A percentile compares a stretch with the other conserved stretches of the same genome.
These are phyloP conservation scores for Pteropus alecto DNA, from an alignment of 2,113 vertebrate genomes.

Conservation along the genomic window DNA sequence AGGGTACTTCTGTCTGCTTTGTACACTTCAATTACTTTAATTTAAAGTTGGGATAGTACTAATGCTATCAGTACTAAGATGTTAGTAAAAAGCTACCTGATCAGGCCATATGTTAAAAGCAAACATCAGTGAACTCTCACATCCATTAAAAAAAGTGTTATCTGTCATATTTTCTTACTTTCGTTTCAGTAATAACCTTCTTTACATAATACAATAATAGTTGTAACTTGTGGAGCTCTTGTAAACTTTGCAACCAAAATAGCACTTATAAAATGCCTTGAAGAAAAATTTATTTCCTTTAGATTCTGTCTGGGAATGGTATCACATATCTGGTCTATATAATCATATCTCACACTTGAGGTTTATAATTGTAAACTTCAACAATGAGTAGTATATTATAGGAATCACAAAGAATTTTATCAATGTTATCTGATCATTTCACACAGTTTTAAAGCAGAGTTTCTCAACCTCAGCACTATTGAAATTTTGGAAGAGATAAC, in stretches of 20 bases:
- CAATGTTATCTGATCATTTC: not conserved
- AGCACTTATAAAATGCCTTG: not conserved
- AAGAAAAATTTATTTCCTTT: not conserved
- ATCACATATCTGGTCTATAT: not conserved
- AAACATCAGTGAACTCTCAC: not conserved
- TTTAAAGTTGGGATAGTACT: not conserved
- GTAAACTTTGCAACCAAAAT: not conserved
- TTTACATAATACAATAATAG: not conserved
- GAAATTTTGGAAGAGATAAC: not conserved
- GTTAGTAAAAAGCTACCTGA: not conserved
- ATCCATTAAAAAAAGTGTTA: not conserved
- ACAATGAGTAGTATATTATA: not conserved
- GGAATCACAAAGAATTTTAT: not conserved
- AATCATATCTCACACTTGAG: not conserved
- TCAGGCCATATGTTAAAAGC: not conserved
- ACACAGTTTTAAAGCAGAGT: not conserved
- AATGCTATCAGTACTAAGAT: not conserved
- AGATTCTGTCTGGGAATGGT: not conserved
- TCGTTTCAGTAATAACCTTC: not conserved
- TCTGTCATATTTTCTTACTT: not conserved
- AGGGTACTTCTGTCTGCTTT: not conserved
- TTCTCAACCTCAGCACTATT: not conserved
- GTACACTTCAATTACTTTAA: constrained; percentile 8
- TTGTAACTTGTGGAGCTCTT: not conserved
- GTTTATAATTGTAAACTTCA: not conserved